Conservation (phyloP, 2,113 vertebrate genomes). For the Ascaphus truei region DNA sequence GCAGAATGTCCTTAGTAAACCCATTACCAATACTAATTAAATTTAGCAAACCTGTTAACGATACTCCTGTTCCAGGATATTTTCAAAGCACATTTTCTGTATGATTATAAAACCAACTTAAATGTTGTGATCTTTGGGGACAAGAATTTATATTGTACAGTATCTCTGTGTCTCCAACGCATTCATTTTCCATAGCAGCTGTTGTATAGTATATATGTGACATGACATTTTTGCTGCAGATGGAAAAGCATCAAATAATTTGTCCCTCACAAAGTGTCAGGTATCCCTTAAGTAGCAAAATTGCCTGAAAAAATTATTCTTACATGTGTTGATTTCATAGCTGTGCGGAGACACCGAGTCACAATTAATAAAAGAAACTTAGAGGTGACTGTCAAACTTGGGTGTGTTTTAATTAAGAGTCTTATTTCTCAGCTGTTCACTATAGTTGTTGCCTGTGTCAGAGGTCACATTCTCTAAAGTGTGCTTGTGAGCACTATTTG, state of each 20-base stretch:
- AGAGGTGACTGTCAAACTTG: neutral
- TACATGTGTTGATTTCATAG: conserved; percentile 15
- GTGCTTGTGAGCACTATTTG: too few species aligned
- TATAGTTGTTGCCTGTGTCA: too few species aligned
- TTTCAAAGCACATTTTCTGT: too few species aligned
- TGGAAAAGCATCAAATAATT: conserved; percentile 10
- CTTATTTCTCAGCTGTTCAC: neutral
- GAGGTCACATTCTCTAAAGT: too few species aligned
- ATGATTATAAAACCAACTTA: too few species aligned
- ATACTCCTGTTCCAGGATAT: too few species aligned
- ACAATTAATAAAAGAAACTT: neutral
- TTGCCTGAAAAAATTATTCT: conserved; percentile 16
- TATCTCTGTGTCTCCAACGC: too few species aligned
- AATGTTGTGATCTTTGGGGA: too few species aligned
- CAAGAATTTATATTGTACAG: too few species aligned
- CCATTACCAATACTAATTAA: too few species aligned
- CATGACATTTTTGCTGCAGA: conserved; percentile 18
- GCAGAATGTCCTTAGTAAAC: too few species aligned
- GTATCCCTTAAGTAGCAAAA: conserved; percentile 5
- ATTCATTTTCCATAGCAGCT: neutral
- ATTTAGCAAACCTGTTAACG: too few species aligned
- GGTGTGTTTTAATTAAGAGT: neutral
- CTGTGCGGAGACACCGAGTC: neutral
- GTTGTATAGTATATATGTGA: neutral
- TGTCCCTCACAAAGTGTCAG: neutral